A percentile compares a stretch with the other conserved stretches of the same genome.
These are phyloP conservation scores for Amiota communis DNA, from an alignment of 2,888 invertebrate species.

Conservation along the genomic window DNA sequence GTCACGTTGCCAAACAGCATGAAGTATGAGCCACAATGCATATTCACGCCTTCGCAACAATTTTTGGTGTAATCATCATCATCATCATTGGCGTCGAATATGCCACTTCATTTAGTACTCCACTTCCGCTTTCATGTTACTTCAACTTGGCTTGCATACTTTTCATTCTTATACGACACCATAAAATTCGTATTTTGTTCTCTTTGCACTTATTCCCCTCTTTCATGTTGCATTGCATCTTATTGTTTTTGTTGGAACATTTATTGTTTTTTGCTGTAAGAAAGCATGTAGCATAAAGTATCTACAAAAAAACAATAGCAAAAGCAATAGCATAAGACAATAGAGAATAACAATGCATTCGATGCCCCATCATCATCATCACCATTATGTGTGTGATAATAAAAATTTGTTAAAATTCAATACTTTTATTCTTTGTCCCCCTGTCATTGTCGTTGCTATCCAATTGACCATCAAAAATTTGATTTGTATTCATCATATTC, in stretches of 20 bases:
- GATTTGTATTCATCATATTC: no score
- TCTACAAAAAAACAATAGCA: no score
- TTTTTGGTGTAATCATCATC: background rate
- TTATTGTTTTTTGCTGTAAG: conserved; percentile 26
- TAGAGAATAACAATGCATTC: no score
- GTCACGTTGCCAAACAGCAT: no score
- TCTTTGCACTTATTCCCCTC: background rate
- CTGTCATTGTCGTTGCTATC: no score
- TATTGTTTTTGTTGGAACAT: background rate
- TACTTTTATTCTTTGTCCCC: no score
- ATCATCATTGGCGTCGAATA: background rate
- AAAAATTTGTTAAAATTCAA: no score
- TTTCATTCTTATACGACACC: conserved; percentile 2
- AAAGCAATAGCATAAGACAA: no score
- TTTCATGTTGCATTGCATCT: background rate
- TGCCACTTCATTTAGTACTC: background rate
- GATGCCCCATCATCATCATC: no score
- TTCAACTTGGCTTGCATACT: background rate
- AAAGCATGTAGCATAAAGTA: background rate
- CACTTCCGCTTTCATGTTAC: background rate
- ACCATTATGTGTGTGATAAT: no score
- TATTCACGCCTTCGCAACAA: background rate
- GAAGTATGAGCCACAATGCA: no score
- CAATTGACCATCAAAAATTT: no score
- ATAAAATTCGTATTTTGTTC: conserved; percentile 17